Evolutionary conservation across 2,888 invertebrate species (phyloP).

Genomic region (Strigamia transsilvanica): DNA sequence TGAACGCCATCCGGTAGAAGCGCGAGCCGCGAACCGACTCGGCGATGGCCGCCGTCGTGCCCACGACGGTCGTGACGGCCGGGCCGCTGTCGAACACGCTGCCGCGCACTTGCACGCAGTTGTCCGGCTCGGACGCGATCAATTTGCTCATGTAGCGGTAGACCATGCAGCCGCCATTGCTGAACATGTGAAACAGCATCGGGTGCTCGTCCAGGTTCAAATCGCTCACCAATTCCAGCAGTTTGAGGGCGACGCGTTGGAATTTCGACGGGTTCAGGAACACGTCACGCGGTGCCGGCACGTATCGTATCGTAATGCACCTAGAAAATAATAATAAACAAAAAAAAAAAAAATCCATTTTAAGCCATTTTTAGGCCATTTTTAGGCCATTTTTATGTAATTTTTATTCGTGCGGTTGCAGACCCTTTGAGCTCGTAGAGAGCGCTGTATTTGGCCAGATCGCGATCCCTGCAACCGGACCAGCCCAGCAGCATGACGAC

Average conservation of each 20-base stretch:
- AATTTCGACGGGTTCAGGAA: constrained; percentile 73
- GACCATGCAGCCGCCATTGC: constrained; percentile 78
- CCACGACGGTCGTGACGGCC: constrained; percentile 63
- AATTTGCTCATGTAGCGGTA: constrained; percentile 75
- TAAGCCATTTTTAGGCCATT: background rate
- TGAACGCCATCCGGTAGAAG: constrained; percentile 52
- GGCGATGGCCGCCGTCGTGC: constrained; percentile 67
- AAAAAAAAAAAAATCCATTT: background rate
- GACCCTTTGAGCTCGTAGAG: constrained; percentile 80
- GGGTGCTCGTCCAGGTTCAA: constrained; percentile 76
- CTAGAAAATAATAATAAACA: constrained; percentile 63
- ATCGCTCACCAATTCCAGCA: constrained; percentile 73
- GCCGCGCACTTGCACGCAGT: constrained; percentile 66
- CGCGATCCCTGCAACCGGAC: constrained; percentile 81
- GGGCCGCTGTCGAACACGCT: constrained; percentile 79
- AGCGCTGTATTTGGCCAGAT: constrained; percentile 79
- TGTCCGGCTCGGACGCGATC: constrained; percentile 52
- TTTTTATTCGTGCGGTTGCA: constrained; percentile 58
- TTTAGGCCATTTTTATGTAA: no score
- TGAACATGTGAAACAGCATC: constrained; percentile 77
- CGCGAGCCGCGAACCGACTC: constrained; percentile 69
- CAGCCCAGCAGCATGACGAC: constrained; percentile 79
- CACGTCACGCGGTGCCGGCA: constrained; percentile 73
- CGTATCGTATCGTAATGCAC: constrained; percentile 76
- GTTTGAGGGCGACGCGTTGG: constrained; percentile 71